Conservation (phyloP, 64 coral and sea anemone species). For the Montipora sp. region DNA sequence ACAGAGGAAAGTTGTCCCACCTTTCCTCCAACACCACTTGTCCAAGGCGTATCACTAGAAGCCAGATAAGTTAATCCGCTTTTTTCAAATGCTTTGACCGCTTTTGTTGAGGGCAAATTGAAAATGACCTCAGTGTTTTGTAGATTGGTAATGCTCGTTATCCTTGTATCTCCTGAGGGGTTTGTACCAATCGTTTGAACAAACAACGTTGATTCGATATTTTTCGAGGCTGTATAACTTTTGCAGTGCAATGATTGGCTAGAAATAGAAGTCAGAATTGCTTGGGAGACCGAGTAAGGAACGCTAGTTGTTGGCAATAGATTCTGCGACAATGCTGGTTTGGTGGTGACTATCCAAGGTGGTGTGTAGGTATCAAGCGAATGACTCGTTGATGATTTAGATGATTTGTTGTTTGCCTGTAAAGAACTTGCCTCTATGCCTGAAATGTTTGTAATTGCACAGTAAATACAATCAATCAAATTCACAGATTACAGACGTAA, state of each 20-base stretch:
- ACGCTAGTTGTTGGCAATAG: not conserved
- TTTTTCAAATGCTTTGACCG: not conserved
- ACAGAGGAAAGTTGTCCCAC: not conserved
- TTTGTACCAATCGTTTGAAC: not conserved
- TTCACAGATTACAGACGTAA: not conserved
- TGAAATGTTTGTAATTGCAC: not conserved
- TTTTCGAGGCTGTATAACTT: not conserved
- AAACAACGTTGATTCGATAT: not conserved
- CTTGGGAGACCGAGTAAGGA: not conserved
- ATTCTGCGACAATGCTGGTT: not conserved
- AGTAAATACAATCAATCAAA: not conserved
- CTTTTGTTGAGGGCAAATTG: not conserved
- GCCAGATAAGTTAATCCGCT: not conserved
- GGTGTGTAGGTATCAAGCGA: not conserved
- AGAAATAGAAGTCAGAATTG: not conserved
- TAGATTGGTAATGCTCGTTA: not conserved
- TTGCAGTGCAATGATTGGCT: not conserved
- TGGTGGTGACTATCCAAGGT: not conserved
- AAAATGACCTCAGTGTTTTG: not conserved
- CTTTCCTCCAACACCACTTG: not conserved
- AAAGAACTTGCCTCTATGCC: not conserved
- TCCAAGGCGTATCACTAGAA: not conserved
- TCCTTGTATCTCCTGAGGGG: not conserved
- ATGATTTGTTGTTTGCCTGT: not conserved
- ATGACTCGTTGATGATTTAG: not conserved